Evolutionary conservation across 2,797 vertebrate species (phyloP).

Genomic region (Falco novaeseelandiae): DNA sequence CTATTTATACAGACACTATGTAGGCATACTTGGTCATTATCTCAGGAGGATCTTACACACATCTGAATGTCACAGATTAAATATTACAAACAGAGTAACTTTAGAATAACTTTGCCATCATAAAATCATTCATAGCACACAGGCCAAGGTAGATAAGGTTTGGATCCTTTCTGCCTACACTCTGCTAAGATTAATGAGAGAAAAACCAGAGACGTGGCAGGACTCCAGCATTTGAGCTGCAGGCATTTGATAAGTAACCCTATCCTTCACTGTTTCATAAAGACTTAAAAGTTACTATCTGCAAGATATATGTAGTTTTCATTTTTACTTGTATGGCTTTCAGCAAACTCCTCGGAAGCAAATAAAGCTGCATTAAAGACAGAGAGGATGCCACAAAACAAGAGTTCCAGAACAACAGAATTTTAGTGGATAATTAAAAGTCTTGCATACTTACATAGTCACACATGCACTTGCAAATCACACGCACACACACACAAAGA

Average conservation of each 20-base stretch:
- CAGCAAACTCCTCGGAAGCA: neutral
- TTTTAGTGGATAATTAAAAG: neutral
- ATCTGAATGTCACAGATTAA: constrained; percentile 1
- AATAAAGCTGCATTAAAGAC: neutral
- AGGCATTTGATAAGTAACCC: neutral
- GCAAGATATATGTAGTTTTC: neutral
- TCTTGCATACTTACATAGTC: neutral
- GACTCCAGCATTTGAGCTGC: neutral
- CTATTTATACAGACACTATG: neutral
- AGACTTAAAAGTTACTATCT: neutral
- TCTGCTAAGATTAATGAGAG: neutral
- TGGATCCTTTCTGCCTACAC: neutral
- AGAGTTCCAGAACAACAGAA: neutral
- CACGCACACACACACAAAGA: neutral
- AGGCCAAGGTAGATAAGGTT: neutral
- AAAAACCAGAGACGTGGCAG: neutral
- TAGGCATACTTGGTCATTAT: neutral
- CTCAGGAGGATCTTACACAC: neutral
- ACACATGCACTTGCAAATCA: neutral
- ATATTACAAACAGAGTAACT: neutral
- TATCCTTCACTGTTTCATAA: neutral
- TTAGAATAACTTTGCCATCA: neutral
- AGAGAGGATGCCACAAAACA: neutral
- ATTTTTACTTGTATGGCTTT: neutral
- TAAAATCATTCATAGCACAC: neutral